These are phyloP conservation scores for Oryzias melastigma DNA, from an alignment of 2,113 vertebrate species.

Conservation along the genomic window DNA sequence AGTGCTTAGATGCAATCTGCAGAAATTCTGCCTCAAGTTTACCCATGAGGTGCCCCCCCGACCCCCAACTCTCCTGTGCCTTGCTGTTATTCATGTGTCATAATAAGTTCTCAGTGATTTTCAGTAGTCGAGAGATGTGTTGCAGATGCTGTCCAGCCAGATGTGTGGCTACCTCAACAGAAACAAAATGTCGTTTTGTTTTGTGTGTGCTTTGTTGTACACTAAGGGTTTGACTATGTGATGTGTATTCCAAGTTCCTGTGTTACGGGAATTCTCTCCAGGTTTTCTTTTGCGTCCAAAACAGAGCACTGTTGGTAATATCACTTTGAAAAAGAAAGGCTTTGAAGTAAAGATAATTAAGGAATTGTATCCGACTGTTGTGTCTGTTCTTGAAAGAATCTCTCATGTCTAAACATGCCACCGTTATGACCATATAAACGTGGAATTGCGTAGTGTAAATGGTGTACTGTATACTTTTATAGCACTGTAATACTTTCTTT, in stretches of 20 bases:
- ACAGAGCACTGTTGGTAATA: constrained; percentile 51
- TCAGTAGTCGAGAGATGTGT: constrained; percentile 41
- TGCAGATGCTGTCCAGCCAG: constrained; percentile 52
- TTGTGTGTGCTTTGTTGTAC: constrained; percentile 42
- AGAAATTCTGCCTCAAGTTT: constrained; percentile 43
- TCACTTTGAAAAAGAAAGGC: constrained; percentile 55
- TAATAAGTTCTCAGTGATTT: constrained; percentile 59
- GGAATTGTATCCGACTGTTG: constrained; percentile 9
- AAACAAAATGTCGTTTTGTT: constrained; percentile 30
- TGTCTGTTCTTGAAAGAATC: background rate
- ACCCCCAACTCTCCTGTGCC: constrained; percentile 61
- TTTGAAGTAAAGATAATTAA: constrained; percentile 62
- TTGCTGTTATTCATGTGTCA: constrained; percentile 61
- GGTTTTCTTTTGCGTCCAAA: constrained; percentile 45
- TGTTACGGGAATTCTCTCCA: constrained; percentile 21
- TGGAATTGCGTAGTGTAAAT: too few species aligned
- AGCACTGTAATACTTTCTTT: too few species aligned
- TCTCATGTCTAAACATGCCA: background rate
- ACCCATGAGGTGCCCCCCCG: constrained; percentile 51
- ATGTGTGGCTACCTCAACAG: constrained; percentile 67
- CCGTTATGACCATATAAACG: background rate
- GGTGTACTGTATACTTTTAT: too few species aligned
- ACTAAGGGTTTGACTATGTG: constrained; percentile 36
- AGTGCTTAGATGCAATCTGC: constrained; percentile 16
- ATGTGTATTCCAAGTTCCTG: constrained; percentile 38